Base-by-base conservation (phyloP, 1,140 invertebrate species). In the Pseudomyrmex pallidus region DNA sequence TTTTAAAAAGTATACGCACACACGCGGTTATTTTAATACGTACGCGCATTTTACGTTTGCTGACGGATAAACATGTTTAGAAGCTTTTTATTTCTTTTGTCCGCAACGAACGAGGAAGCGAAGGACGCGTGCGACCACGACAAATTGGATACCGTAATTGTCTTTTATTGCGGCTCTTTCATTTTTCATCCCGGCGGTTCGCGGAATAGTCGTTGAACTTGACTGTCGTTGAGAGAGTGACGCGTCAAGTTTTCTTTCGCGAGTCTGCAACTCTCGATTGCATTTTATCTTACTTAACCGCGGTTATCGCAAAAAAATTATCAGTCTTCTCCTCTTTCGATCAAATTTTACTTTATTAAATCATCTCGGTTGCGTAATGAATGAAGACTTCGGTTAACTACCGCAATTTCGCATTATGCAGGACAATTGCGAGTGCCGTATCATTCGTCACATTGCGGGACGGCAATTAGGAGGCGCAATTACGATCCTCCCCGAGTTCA, bases 81-180 rank as follows among this genome's bases (percentile, higher is more conserved):
- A 7, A 35, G 35, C 35, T 35, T 35, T 35, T 35, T 35, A 35
- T 35, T 35, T 35, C 35, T 35, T 35, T 57, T 73, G 44, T 73
- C n/a, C 12, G 10, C 10, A 35, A 35, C 25, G 52, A 52, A 67
- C 12, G n/a, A 46, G 50, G 50, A 73, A 57, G 7, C 70, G 54
- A 35, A 59, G 56, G n/a, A 8, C 15, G 56, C 17, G 73, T 25
- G 44, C 35, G 57, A 35, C 35, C 56, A 52, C n/a, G 52, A 64
- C 13, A 22, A 52, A 76, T 76, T 44, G 64, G 57, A 64, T 25
- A 46, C 13, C 44, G 3, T 64, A 64, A 66, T 76, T 66, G 1
- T 63, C 13, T 64, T 76, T 66, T 76, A 64, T 76, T 46, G 44
- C 46, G 72, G 68, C 62, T 70, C 62, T 78, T 78, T 78, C 56